Conservation (phyloP, 2,113 vertebrate genomes). For the Misgurnus anguillicaudatus region DNA sequence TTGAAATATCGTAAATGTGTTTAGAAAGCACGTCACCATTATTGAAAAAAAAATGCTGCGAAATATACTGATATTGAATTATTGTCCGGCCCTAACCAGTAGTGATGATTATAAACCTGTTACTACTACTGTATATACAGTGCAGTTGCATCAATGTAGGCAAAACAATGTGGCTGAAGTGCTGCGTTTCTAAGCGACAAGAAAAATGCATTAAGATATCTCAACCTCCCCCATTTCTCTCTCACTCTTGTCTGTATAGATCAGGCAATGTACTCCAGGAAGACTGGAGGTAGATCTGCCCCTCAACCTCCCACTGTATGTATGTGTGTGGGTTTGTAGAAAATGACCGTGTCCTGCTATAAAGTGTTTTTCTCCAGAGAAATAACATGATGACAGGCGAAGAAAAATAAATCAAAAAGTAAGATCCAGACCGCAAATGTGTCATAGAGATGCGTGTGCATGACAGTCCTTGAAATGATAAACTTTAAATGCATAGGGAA, state of each 20-base stretch:
- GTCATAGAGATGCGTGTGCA: conserved; percentile 32
- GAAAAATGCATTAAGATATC: conserved; percentile 8
- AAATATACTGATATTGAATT: too few relatives aligned
- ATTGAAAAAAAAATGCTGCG: too few relatives aligned
- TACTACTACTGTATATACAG: too few relatives aligned
- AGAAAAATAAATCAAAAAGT: conserved; percentile 2
- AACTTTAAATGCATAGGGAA: conserved; percentile 29
- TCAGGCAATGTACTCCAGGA: conserved; percentile 62
- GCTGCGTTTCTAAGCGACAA: neutral
- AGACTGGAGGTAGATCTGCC: conserved; percentile 51
- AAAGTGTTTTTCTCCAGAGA: neutral
- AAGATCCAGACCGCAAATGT: neutral
- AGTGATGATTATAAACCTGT: too few relatives aligned
- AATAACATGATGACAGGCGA: neutral
- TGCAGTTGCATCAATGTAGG: neutral
- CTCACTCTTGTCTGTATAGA: conserved; percentile 63
- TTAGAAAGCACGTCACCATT: too few relatives aligned
- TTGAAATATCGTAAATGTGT: too few relatives aligned
- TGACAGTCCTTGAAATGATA: conserved; percentile 20
- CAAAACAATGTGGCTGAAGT: neutral
- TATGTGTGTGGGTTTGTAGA: conserved; percentile 46
- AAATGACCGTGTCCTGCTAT: neutral
- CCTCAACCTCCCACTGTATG: conserved; percentile 58
- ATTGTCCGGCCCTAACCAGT: too few relatives aligned
- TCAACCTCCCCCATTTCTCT: conserved; percentile 40